Evolutionary conservation across 1,140 invertebrate species (phyloP), one percentile per base, ranked within the genome.

Genomic region (Triops longicaudatus): DNA sequence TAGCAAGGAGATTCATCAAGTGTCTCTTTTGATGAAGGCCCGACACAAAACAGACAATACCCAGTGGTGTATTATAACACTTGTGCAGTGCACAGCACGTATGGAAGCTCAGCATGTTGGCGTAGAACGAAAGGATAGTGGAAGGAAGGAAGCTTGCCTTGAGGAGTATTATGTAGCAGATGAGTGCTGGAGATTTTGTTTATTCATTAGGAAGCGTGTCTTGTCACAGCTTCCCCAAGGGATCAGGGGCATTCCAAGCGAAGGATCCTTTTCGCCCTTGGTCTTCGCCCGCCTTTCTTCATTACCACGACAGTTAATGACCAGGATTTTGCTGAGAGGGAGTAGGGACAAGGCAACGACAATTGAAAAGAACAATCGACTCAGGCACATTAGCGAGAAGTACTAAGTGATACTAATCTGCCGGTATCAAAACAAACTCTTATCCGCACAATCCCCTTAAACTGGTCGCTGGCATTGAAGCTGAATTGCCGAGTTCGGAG

Each of bases 151-250:
- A 14, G 3, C 6, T 63, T 63, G 11, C 14, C 11, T 63, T 63
- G 50, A 4, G 50, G 50, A 17, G 50, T 0, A 17, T 63, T 63
- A 63, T 63, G 14, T 63, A 63, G 50, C 50, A 63, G 50, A 63
- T 63, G 50, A 63, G 50, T 17, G 50, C 50, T 63, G 50, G n/a
- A 63, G 50, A 63, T 63, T 63, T 63, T 63, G 50, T 63, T 63
- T 63, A 63, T 63, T 63, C 50, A 63, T 63, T 63, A 22, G 7
- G 50, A 63, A 63, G 50, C 14, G 50, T 63, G 50, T 63, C 50
- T 63, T 63, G 50, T 63, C 50, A 63, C 50, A 63, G 50, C 50
- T 63, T 63, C 50, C 50, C 50, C 17, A 14, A 63, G 50, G 31
- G 50, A 63, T 63, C 50, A 63, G 22, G n/a, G 50, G 50, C 17